phyloP scores from a whole-genome alignment of 2,797 vertebrate species.

The Tapera naevia region DNA sequence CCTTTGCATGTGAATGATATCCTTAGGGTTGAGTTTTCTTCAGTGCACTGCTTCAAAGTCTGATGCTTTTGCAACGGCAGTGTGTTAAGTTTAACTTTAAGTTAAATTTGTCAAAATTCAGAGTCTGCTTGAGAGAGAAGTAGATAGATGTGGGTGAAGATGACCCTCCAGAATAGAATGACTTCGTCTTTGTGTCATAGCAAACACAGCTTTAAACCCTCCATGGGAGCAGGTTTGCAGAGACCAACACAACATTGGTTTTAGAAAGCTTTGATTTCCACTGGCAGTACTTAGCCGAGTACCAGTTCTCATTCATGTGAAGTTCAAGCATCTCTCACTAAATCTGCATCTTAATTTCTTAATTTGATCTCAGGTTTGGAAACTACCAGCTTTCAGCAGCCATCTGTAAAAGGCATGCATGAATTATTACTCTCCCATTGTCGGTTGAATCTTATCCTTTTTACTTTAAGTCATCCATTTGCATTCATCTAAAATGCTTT shows the following conservation, averaged over 20 bases:
- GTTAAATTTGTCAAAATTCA: neutral
- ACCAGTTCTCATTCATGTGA: neutral
- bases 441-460: neutral
- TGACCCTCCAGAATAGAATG: neutral
- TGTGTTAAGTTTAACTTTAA: neutral
- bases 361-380: slow-evolving; percentile 9
- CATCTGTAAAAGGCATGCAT: neutral
- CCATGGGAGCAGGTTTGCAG: rapidly evolving
- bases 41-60: slow-evolving; percentile 20
- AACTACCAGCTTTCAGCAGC: neutral
- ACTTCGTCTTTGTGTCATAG: neutral
- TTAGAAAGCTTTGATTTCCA: neutral
- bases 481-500: slow-evolving; percentile 39
- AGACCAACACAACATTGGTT: rapidly evolving
- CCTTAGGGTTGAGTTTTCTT: slow-evolving; percentile 21
- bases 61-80: neutral
- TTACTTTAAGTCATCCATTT: slow-evolving; percentile 32
- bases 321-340: neutral
- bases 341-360: slow-evolving; percentile 44
- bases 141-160: neutral
- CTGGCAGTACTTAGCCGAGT: neutral
- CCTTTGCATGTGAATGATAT: slow-evolving; percentile 51
- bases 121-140: neutral
- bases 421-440: neutral
- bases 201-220: neutral